Percentiles rank a stretch among this genome's conserved stretches.
phyloP scores from a whole-genome alignment of 2,797 vertebrate genomes.

The Momotus momota region DNA sequence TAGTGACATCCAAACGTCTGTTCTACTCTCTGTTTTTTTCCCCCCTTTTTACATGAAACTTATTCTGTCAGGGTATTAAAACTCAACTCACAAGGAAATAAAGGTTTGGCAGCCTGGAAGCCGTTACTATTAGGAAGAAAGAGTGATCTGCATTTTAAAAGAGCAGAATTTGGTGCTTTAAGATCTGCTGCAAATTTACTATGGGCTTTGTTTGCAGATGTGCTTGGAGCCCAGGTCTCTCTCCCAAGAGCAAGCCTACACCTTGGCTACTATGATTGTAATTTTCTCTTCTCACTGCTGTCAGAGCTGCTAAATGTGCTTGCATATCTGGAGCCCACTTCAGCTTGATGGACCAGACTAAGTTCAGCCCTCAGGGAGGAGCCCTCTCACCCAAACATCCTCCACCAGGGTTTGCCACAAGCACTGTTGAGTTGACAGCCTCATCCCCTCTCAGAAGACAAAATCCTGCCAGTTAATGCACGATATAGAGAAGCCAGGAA shows the following conservation, averaged over 20 bases:
- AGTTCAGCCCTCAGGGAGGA: not conserved
- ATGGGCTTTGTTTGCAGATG: not conserved
- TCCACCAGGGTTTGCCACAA: not conserved
- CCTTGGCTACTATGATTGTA: not conserved
- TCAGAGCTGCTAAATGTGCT: fast-evolving
- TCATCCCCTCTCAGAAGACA: not conserved
- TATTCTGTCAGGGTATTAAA: not conserved
- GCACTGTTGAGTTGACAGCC: not conserved
- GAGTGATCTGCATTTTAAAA: not conserved
- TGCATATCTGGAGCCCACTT: not conserved
- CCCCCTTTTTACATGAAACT: not conserved
- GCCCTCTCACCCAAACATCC: not conserved
- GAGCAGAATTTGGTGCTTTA: not conserved
- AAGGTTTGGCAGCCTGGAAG: not conserved
- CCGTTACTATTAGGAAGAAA: not conserved
- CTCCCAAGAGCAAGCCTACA: not conserved
- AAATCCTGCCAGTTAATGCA: not conserved
- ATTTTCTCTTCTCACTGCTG: not conserved
- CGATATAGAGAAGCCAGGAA: not conserved
- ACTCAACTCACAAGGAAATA: not conserved
- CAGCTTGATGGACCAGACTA: fast-evolving
- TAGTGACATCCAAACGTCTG: not conserved
- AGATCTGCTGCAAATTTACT: not conserved
- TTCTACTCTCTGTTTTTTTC: not conserved
- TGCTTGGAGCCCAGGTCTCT: not conserved